Evolutionary conservation across 2,888 invertebrate genomes (phyloP).

Genomic region (Ypsolopha sequella): DNA sequence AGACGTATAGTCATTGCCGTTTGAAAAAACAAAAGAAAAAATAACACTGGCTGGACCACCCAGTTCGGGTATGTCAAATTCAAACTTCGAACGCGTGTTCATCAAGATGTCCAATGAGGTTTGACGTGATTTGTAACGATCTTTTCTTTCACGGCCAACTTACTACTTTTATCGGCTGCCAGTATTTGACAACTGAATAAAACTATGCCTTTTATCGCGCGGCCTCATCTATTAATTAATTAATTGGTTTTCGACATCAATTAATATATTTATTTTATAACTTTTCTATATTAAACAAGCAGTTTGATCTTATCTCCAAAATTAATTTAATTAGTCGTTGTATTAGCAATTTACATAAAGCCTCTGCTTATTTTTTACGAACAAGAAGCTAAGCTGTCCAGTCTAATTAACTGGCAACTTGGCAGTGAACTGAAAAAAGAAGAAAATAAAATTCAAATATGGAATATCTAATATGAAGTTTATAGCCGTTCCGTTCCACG

Average conservation of each 20-base stretch:
- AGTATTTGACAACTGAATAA: not conserved
- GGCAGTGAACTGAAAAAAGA: slow-evolving; percentile 20
- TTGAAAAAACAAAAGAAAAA: slow-evolving; percentile 33
- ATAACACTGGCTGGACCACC: slow-evolving; percentile 50
- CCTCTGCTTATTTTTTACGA: slow-evolving; percentile 17
- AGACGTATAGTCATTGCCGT: slow-evolving; percentile 56
- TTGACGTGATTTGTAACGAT: slow-evolving; percentile 62
- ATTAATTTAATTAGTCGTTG: too few relatives aligned
- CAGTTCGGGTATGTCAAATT: slow-evolving; percentile 56
- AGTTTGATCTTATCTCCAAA: too few relatives aligned
- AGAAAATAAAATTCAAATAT: slow-evolving; percentile 17
- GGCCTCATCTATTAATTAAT: not conserved
- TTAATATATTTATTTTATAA: too few relatives aligned
- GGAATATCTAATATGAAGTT: slow-evolving; percentile 10
- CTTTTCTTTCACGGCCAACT: slow-evolving; percentile 8
- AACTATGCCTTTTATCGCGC: slow-evolving; percentile 1
- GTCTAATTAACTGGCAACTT: slow-evolving; percentile 21
- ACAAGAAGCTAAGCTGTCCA: slow-evolving; percentile 27
- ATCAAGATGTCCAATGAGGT: slow-evolving; percentile 67
- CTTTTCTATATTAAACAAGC: too few relatives aligned
- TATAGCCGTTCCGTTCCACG: slow-evolving; percentile 22
- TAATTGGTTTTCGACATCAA: too few relatives aligned
- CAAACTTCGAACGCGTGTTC: slow-evolving; percentile 58
- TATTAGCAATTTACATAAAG: too few relatives aligned
- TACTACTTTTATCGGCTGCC: slow-evolving; percentile 1